phyloP scores from a whole-genome alignment of 2,797 vertebrate genomes.

The Onychomys leucogaster region DNA sequence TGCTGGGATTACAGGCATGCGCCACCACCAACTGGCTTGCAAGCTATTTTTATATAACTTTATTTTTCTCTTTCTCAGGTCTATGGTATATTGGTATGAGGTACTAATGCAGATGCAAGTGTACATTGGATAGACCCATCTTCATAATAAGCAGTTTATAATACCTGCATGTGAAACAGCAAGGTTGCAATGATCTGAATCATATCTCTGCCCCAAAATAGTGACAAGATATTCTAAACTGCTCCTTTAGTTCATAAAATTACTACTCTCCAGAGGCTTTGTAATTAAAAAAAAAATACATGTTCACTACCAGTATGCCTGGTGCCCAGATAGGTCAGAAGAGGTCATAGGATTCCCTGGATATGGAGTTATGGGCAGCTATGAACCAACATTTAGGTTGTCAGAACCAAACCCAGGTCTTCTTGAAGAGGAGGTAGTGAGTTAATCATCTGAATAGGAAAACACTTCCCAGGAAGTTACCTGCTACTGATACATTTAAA shows the following conservation, averaged over 20 bases:
- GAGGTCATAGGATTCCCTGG: not conserved
- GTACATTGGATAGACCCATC: no score
- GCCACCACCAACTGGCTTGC: no score
- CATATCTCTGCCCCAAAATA: not conserved
- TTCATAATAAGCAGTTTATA: not conserved
- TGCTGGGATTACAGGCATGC: no score
- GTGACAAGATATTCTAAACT: not conserved
- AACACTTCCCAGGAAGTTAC: not conserved
- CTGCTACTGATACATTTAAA: not conserved
- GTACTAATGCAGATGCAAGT: not conserved
- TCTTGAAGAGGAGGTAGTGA: not conserved
- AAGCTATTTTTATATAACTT: not conserved
- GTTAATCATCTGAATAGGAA: not conserved
- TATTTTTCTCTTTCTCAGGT: not conserved
- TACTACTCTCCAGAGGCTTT: not conserved
- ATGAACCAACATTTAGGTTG: not conserved
- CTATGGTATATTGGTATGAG: no score
- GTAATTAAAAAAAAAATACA: not conserved
- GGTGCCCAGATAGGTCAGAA: not conserved
- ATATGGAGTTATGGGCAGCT: not conserved
- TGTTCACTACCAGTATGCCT: not conserved
- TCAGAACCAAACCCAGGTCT: not conserved
- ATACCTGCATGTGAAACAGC: not conserved
- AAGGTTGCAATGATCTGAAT: not conserved
- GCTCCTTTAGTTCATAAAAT: not conserved